These are phyloP conservation scores for Laothoe populi DNA, from an alignment of 2,888 invertebrate genomes.

Conservation along the genomic window DNA sequence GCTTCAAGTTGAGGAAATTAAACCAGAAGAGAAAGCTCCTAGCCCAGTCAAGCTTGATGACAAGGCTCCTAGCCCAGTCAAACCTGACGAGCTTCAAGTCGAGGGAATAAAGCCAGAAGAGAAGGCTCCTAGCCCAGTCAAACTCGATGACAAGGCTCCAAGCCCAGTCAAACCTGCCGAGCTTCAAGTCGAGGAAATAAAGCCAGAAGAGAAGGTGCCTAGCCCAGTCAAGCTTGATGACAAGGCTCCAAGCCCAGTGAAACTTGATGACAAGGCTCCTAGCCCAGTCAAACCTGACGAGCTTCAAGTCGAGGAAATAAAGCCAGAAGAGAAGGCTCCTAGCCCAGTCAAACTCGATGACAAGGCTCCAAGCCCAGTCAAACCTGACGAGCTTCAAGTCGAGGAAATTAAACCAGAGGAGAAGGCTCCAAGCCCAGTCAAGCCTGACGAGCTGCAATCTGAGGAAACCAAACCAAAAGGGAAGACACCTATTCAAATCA, in stretches of 20 bases:
- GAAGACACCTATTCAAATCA: constrained; percentile 15
- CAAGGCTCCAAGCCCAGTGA: constrained; percentile 27
- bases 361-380: constrained; percentile 3
- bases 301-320: neutral
- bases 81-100: constrained; percentile 2
- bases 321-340: constrained; percentile 17
- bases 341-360: constrained; percentile 18
- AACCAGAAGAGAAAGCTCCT: constrained; percentile 30
- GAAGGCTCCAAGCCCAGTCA: constrained; percentile 26
- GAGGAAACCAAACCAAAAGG: constrained; percentile 15
- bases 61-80: constrained; percentile 26
- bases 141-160: constrained; percentile 25
- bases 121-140: constrained; percentile 23
- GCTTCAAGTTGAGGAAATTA: neutral
- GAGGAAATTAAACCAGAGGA: neutral
- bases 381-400: constrained; percentile 28
- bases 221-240: constrained; percentile 15
- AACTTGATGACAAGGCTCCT: neutral
- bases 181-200: neutral
- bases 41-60: constrained; percentile 30
- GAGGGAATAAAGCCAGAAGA: constrained; percentile 17
- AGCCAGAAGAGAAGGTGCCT: constrained; percentile 22
- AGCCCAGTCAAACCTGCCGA: constrained; percentile 19
- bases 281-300: constrained; percentile 24
- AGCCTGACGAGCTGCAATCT: constrained; percentile 14